A percentile compares a stretch with the other conserved stretches of the same genome.
Conservation (phyloP, 2,113 vertebrate genomes). For the Xenopus laevis region DNA sequence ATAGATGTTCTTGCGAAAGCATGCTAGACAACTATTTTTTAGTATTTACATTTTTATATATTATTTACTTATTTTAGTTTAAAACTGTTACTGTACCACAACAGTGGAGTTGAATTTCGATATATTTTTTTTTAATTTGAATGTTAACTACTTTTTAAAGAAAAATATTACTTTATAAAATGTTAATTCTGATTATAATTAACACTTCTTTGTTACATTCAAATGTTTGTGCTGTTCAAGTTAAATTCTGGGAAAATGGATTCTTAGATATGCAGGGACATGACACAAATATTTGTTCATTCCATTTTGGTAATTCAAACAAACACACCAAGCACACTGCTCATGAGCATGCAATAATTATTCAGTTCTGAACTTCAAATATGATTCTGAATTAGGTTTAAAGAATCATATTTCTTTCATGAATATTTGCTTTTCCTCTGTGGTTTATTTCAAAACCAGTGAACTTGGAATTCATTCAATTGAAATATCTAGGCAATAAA, state of each 20-base stretch:
- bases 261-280: slow-evolving; percentile 35
- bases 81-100: no score
- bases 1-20: no score
- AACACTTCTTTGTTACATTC: background rate
- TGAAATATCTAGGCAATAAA: slow-evolving; percentile 38
- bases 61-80: no score
- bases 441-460: slow-evolving; percentile 29
- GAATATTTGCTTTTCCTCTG: slow-evolving; percentile 43
- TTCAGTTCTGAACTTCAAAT: slow-evolving; percentile 43
- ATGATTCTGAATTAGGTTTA: slow-evolving; percentile 40
- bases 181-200: no score
- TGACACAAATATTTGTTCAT: slow-evolving; percentile 42
- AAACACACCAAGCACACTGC: slow-evolving; percentile 20
- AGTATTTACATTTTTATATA: no score
- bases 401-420: slow-evolving; percentile 42
- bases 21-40: no score
- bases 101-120: no score
- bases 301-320: slow-evolving; percentile 29
- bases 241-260: background rate
- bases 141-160: no score
- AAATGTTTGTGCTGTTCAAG: slow-evolving; percentile 15
- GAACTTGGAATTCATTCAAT: slow-evolving; percentile 32
- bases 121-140: no score
- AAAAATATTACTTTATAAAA: no score
- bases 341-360: slow-evolving; percentile 41